Conservation (phyloP, 1,140 invertebrate species). For the Ips nitidus region DNA sequence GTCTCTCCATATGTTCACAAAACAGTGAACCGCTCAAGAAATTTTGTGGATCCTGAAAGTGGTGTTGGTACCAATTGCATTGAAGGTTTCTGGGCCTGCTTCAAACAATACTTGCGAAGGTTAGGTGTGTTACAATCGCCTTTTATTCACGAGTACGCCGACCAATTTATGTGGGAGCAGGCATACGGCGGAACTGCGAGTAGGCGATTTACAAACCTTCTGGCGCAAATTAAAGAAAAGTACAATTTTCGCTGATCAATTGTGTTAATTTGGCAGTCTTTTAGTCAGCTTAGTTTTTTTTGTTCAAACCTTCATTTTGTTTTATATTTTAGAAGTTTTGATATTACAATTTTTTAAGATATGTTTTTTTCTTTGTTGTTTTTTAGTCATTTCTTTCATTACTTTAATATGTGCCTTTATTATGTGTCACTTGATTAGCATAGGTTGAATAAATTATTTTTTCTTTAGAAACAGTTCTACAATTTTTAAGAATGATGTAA, state of each 20-base stretch:
- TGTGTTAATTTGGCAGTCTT: too few species aligned
- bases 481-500: too few species aligned
- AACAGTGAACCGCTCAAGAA: slow-evolving; percentile 19
- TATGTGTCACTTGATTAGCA: too few species aligned
- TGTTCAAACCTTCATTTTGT: too few species aligned
- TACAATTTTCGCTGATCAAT: neutral
- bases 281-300: too few species aligned
- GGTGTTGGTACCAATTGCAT: slow-evolving; percentile 19
- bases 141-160: slow-evolving; percentile 7
- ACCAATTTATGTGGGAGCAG: slow-evolving; percentile 20
- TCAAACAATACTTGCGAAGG: slow-evolving; percentile 13
- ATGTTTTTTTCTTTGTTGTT: too few species aligned
- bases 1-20: slow-evolving; percentile 19
- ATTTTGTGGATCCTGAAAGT: slow-evolving; percentile 18
- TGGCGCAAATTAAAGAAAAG: neutral
- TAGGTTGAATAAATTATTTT: too few species aligned
- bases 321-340: too few species aligned
- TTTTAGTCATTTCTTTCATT: too few species aligned
- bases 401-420: too few species aligned
- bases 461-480: too few species aligned
- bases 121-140: slow-evolving; percentile 4
- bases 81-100: slow-evolving; percentile 8
- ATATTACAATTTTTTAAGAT: too few species aligned
- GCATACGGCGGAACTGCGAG: slow-evolving; percentile 8
- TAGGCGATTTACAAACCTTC: slow-evolving; percentile 4